Conservation (phyloP, 2,113 vertebrate genomes). For the Conger conger region DNA sequence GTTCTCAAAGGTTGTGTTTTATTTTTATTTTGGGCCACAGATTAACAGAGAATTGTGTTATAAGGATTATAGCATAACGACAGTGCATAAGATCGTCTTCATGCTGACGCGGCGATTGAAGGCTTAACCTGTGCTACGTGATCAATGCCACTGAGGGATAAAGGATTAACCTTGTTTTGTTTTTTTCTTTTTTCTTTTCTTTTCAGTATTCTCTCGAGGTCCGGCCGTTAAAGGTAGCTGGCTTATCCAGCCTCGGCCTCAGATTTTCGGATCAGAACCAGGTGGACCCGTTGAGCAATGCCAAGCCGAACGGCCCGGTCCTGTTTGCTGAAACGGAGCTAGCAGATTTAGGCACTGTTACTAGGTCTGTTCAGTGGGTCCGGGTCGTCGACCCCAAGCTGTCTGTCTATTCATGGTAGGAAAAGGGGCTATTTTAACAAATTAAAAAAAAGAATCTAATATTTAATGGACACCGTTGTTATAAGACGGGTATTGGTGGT, state of each 20-base stretch:
- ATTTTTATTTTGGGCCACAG: slow-evolving; percentile 33
- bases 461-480: slow-evolving; percentile 29
- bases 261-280: not conserved
- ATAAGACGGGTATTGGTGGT: slow-evolving; percentile 24
- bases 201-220: slow-evolving; percentile 24
- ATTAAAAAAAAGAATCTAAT: slow-evolving; percentile 32
- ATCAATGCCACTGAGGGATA: slow-evolving; percentile 27
- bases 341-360: slow-evolving; percentile 20
- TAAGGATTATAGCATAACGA: not conserved
- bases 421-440: slow-evolving; percentile 34
- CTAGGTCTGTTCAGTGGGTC: slow-evolving; percentile 20
- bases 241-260: slow-evolving; percentile 25
- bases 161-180: slow-evolving; percentile 1
- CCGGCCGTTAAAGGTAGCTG: slow-evolving; percentile 30
- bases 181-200: slow-evolving; percentile 42
- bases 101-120: slow-evolving; percentile 12
- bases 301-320: not conserved
- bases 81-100: not conserved
- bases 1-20: slow-evolving; percentile 51
- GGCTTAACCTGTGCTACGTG: slow-evolving; percentile 4
- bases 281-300: slow-evolving; percentile 15
- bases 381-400: slow-evolving; percentile 26
- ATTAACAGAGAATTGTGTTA: not conserved
- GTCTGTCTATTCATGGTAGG: slow-evolving; percentile 32
- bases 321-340: slow-evolving; percentile 18